A percentile compares a stretch with the other conserved stretches of the same genome.
Evolutionary conservation across 1,140 invertebrate species (phyloP).

Genomic region (Leptestheria dahalacensis): DNA sequence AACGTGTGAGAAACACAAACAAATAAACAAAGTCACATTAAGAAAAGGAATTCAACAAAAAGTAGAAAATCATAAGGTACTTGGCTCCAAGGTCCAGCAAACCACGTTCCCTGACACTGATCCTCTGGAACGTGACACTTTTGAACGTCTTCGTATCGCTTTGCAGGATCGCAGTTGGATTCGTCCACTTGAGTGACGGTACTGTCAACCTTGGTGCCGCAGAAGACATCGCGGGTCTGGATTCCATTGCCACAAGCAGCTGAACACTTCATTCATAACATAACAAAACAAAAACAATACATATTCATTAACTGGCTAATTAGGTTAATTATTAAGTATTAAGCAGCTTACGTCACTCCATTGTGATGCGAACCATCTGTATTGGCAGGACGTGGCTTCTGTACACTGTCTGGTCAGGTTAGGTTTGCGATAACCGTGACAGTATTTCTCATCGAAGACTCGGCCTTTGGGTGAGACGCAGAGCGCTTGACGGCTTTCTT

Average conservation of each 20-base stretch:
- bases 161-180: constrained; percentile 46
- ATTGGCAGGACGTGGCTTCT: constrained; percentile 41
- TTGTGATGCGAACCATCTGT: constrained; percentile 67
- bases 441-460: constrained; percentile 50
- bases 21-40: constrained; percentile 14
- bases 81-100: constrained; percentile 64
- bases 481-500: constrained; percentile 52
- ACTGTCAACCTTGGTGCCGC: constrained; percentile 46
- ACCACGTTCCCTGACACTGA: constrained; percentile 72
- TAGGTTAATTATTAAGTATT: not conserved
- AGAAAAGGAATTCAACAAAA: too few species aligned
- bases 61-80: constrained; percentile 31
- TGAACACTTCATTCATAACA: constrained; percentile 17
- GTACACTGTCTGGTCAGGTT: constrained; percentile 39
- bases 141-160: constrained; percentile 49
- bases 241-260: constrained; percentile 36
- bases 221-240: constrained; percentile 68
- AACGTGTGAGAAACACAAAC: constrained; percentile 3
- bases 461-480: constrained; percentile 58
- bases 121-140: constrained; percentile 47
- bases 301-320: not conserved
- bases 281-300: constrained; percentile 1
- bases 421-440: constrained; percentile 41
- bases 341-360: constrained; percentile 29
- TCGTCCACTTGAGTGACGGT: constrained; percentile 52